Conservation (phyloP, 2,113 vertebrate species). For the Alexandromys fortis region DNA sequence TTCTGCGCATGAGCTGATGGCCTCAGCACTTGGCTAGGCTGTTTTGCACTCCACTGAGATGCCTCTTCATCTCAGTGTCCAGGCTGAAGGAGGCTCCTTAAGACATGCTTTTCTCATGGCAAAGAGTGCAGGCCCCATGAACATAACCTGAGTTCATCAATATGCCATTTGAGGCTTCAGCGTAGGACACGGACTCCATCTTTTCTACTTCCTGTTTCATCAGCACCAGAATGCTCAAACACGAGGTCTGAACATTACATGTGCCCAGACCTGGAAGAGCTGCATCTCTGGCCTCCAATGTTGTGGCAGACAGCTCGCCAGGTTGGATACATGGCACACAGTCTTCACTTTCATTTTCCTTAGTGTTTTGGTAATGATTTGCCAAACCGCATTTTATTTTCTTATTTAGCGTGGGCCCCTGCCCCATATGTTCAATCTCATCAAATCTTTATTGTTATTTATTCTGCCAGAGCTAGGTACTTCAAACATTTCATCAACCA, state of each 20-base stretch:
- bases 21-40: accelerated
- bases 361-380: neutral
- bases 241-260: neutral
- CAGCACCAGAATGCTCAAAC: neutral
- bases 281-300: accelerated
- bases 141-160: neutral
- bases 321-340: accelerated
- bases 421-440: neutral
- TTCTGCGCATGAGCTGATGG: too few species aligned
- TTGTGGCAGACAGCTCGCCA: accelerated
- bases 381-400: neutral
- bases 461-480: neutral
- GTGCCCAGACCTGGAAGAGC: neutral
- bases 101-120: neutral
- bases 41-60: too few species aligned
- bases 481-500: neutral
- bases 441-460: neutral
- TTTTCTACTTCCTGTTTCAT: neutral
- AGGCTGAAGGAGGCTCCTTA: neutral
- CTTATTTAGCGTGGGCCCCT: neutral
- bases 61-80: neutral
- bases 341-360: neutral
- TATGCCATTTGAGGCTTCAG: neutral
- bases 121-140: neutral
- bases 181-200: neutral